phyloP scores from a whole-genome alignment of 2,888 invertebrate genomes.

The Idaea aversata region DNA sequence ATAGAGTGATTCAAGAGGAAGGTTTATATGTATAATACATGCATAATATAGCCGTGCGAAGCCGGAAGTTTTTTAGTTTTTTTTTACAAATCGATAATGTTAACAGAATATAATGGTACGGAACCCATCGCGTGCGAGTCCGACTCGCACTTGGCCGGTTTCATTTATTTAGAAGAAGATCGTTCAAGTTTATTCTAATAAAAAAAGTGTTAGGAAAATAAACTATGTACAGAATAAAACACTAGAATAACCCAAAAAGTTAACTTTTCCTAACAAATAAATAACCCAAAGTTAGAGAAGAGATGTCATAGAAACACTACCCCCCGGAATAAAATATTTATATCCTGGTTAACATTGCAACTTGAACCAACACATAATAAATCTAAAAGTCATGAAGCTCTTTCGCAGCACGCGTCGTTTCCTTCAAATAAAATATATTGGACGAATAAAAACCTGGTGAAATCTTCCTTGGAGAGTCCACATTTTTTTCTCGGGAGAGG shows the following conservation, averaged over 20 bases:
- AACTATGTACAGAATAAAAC: not conserved
- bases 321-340: constrained; percentile 10
- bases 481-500: constrained; percentile 53
- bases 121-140: too few relatives aligned
- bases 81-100: too few relatives aligned
- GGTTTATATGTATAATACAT: too few relatives aligned
- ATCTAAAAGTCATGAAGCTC: constrained; percentile 49
- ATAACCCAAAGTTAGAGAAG: not conserved
- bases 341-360: constrained; percentile 23
- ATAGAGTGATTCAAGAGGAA: too few relatives aligned
- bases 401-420: constrained; percentile 49
- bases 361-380: constrained; percentile 38
- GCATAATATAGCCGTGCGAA: too few relatives aligned
- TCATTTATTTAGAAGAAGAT: too few relatives aligned
- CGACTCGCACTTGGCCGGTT: too few relatives aligned
- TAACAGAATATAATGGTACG: too few relatives aligned
- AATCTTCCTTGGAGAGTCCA: constrained; percentile 56
- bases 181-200: not conserved
- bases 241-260: not conserved
- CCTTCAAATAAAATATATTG: constrained; percentile 63
- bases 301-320: not conserved
- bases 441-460: constrained; percentile 59
- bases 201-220: not conserved
- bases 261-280: not conserved
- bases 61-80: too few relatives aligned